Conservation (phyloP, 2,797 vertebrate species). For the Clarias pachynema region DNA sequence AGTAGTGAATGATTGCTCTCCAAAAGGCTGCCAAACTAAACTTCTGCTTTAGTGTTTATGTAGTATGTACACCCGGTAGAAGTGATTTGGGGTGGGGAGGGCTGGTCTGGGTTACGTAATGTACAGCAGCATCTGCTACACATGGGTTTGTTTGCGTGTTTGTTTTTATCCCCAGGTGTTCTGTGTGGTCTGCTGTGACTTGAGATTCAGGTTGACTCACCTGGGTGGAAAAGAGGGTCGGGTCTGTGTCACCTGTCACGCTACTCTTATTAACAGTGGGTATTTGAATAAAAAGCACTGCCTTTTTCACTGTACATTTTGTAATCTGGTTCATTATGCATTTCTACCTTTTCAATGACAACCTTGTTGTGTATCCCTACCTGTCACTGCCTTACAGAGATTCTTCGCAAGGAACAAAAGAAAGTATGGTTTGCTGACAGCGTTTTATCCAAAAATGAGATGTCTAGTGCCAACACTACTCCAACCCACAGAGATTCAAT, state of each 20-base stretch:
- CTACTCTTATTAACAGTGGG: constrained; percentile 91
- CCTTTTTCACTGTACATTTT: not conserved
- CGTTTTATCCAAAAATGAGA: constrained; percentile 85
- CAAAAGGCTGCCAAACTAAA: not conserved
- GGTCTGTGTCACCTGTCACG: constrained; percentile 96
- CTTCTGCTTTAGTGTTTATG: not conserved
- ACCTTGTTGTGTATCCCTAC: not conserved
- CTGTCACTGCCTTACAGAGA: constrained; percentile 60
- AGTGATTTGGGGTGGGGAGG: not conserved
- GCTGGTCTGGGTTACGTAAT: not conserved
- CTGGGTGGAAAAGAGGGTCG: constrained; percentile 96
- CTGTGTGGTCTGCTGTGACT: constrained; percentile 92
- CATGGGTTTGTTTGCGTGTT: constrained; percentile 13
- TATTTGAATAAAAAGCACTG: constrained; percentile 22
- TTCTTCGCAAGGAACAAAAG: constrained; percentile 87
- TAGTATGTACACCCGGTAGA: not conserved
- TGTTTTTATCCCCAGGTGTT: constrained; percentile 82
- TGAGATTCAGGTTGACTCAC: constrained; percentile 92
- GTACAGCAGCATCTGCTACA: constrained; percentile 10
- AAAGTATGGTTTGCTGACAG: constrained; percentile 99
- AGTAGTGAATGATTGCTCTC: not conserved
- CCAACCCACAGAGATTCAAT: constrained; percentile 70
- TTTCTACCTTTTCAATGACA: not conserved
- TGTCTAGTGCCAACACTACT: constrained; percentile 89
- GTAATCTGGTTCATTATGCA: not conserved